Conservation (phyloP, 2,113 vertebrate genomes). For the Mormoops blainvillei region DNA sequence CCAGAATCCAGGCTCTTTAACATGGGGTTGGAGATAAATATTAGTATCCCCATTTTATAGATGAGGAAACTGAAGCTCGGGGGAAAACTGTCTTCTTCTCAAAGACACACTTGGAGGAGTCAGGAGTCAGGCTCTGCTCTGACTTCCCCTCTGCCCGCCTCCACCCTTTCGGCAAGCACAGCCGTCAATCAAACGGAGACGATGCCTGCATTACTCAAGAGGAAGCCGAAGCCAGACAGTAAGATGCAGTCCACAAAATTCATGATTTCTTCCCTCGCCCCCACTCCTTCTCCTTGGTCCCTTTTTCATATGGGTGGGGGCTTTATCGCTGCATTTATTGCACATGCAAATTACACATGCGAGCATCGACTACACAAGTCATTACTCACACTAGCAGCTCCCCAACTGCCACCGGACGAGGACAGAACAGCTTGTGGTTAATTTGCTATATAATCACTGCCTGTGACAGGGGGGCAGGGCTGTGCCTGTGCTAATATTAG, state of each 20-base stretch:
- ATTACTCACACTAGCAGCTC: conserved; percentile 86
- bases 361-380: conserved; percentile 84
- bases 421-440: conserved; percentile 88
- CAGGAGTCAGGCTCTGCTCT: background rate
- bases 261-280: conserved; percentile 45
- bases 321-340: conserved; percentile 85
- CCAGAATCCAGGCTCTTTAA: conserved; percentile 70
- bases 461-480: conserved; percentile 81
- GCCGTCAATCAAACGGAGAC: conserved; percentile 48
- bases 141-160: background rate
- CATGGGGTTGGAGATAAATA: conserved; percentile 26
- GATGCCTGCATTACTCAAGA: conserved; percentile 38
- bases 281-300: conserved; percentile 55
- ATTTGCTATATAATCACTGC: conserved; percentile 88
- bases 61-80: conserved; percentile 37
- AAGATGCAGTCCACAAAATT: conserved; percentile 65
- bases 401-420: conserved; percentile 82
- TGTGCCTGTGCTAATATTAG: conserved; percentile 86
- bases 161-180: conserved; percentile 5
- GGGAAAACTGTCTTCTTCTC: background rate
- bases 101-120: background rate
- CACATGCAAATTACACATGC: conserved; percentile 85
- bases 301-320: conserved; percentile 71
- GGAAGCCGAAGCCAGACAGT: conserved; percentile 51
- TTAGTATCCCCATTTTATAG: conserved; percentile 44